phyloP scores from a whole-genome alignment of 2,797 vertebrate genomes.

The Pseudotriccus pelzelni region DNA sequence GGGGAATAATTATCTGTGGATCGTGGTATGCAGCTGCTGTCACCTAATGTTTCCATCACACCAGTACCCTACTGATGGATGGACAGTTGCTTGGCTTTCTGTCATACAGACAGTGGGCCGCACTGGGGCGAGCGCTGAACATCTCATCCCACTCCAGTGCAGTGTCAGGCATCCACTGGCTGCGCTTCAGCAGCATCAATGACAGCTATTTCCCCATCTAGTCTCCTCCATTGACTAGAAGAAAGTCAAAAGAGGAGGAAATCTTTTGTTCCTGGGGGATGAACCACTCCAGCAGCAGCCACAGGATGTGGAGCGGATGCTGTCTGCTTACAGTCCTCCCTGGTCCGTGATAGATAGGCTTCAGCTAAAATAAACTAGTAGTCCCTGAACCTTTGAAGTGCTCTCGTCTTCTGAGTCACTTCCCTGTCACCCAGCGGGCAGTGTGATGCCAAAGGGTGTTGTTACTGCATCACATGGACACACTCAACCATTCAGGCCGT shows the following conservation, averaged over 20 bases:
- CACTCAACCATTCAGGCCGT: background rate
- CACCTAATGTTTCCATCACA: background rate
- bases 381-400: background rate
- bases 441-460: background rate
- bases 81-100: background rate
- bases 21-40: background rate
- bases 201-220: background rate
- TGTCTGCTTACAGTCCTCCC: background rate
- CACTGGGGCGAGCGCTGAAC: accelerated
- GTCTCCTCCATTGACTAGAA: background rate
- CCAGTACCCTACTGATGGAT: background rate
- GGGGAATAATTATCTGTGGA: background rate
- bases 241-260: background rate
- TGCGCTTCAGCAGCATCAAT: background rate
- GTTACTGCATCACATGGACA: background rate
- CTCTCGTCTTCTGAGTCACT: background rate
- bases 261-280: background rate
- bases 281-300: background rate
- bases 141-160: background rate
- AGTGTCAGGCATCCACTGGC: background rate
- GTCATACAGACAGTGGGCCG: accelerated
- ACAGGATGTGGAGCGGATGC: background rate
- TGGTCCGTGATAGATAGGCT: background rate
- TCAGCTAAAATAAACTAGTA: constrained; percentile 5
- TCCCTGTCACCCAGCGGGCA: background rate